Evolutionary conservation across 35 echinoderm and acorn worm species (phyloP).

Genomic region (Acanthaster planci): DNA sequence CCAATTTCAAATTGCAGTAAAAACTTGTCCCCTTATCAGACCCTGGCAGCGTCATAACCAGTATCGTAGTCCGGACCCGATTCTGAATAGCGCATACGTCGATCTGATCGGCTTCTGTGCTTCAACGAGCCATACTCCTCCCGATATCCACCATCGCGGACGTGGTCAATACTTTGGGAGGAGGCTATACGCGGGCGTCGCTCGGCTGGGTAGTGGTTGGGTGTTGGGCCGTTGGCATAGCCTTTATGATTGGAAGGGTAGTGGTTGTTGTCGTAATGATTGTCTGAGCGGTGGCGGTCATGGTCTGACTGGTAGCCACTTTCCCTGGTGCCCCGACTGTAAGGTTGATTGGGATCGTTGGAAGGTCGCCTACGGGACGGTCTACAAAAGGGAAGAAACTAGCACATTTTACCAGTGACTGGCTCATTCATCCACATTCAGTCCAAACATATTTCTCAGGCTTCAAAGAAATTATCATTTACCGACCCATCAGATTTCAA

Average conservation of each 20-base stretch:
- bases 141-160: not conserved
- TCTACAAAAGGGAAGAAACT: not conserved
- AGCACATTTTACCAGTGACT: too few relatives aligned
- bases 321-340: conserved; percentile 13
- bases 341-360: not conserved
- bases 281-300: not conserved
- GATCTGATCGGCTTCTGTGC: not conserved
- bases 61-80: not conserved
- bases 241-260: conserved; percentile 1
- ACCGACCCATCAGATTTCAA: too few relatives aligned
- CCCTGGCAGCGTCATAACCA: not conserved
- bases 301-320: conserved; percentile 15
- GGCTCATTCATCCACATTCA: too few relatives aligned
- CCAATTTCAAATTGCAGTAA: not conserved
- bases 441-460: too few relatives aligned
- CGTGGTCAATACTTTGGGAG: not conserved
- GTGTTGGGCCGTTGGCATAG: not conserved
- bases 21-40: not conserved
- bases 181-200: not conserved
- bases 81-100: not conserved
- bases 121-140: not conserved
- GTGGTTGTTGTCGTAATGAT: conserved; percentile 14
- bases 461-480: too few relatives aligned
- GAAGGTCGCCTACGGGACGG: not conserved
- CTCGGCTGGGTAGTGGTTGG: conserved; percentile 7